Evolutionary conservation across 2,888 invertebrate species (phyloP), one percentile per base, ranked within the genome.

Genomic region (Caenorhabditis japonica): DNA sequence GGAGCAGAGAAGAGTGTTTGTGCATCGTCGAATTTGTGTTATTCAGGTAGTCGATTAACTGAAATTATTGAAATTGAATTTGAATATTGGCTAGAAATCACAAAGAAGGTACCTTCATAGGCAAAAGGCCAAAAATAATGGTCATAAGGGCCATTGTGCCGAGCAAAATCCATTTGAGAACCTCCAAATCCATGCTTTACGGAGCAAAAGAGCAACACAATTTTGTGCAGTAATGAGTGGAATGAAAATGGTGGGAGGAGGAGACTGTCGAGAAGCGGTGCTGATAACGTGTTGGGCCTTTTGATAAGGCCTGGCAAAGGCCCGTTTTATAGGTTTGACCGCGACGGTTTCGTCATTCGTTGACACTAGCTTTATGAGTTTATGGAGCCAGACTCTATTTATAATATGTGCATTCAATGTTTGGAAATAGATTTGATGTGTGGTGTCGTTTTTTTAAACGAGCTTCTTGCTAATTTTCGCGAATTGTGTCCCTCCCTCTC

Each of bases 91-190:
- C 27, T n/a, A n/a, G n/a, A n/a, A n/a, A n/a, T n/a, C n/a, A n/a
- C n/a, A n/a, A n/a, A n/a, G n/a, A n/a, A n/a, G n/a, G n/a, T 15
- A 95, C 90, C 64, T 76, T 69, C 84, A 92, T 90, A 7, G 99
- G 90, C 15, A 80, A 25, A 30, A 82, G 51, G n/a, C 83, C 82
- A 52, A 77, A 80, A 17, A 81, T 21, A 12, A 79, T 38, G 13
- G 80, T 74, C 36, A 82, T 72, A 8, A 82, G 19, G 5, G 59
- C 72, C 82, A 83, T 82, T 12, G 76, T 76, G 13, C 66, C 78
- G 17, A 83, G 66, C 47, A 83, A 72, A 19, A 82, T 78, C 44
- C 74, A 61, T 70, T 83, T 83, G 13, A 83, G 38, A 17, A 74
- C 10, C 7, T 58, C 72, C n/a, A 76, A 27, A 19, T 66, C 64